Conservation (phyloP, 2,113 vertebrate genomes). For the Protomyctophum bolini region DNA sequence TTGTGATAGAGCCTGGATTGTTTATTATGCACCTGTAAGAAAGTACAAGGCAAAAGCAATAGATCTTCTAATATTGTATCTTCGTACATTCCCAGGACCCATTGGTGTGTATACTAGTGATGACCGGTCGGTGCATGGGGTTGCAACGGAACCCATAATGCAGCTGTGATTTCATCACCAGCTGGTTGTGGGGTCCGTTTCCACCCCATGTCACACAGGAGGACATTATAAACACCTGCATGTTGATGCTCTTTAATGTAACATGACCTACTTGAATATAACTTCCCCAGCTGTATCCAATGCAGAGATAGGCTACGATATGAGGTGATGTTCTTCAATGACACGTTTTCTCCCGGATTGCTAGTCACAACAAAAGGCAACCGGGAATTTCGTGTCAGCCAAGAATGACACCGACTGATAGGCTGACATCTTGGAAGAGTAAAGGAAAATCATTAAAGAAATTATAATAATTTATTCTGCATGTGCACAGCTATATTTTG, state of each 20-base stretch:
- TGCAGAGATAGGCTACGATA: background rate
- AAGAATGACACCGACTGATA: constrained; percentile 81
- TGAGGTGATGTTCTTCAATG: constrained; percentile 89
- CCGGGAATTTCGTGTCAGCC: constrained; percentile 98
- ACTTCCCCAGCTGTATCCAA: background rate
- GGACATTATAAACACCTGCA: background rate
- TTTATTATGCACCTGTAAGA: too few species aligned
- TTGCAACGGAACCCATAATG: constrained; percentile 88
- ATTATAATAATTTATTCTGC: background rate
- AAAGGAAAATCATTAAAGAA: background rate
- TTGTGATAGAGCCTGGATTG: too few species aligned
- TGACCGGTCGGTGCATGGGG: constrained; percentile 64
- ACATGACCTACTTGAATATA: background rate
- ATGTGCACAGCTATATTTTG: background rate
- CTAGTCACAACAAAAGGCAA: constrained; percentile 79
- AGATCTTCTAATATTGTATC: too few species aligned
- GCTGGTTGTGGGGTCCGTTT: constrained; percentile 82
- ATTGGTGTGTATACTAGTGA: background rate
- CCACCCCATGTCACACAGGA: constrained; percentile 68
- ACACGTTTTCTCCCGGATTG: constrained; percentile 99
- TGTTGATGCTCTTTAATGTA: background rate
- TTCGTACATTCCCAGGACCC: too few species aligned
- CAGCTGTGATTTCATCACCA: constrained; percentile 76
- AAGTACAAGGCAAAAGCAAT: too few species aligned
- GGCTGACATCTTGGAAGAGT: too few species aligned